Evolutionary conservation across 2,888 invertebrate species (phyloP).

Genomic region (Panopea generosa): DNA sequence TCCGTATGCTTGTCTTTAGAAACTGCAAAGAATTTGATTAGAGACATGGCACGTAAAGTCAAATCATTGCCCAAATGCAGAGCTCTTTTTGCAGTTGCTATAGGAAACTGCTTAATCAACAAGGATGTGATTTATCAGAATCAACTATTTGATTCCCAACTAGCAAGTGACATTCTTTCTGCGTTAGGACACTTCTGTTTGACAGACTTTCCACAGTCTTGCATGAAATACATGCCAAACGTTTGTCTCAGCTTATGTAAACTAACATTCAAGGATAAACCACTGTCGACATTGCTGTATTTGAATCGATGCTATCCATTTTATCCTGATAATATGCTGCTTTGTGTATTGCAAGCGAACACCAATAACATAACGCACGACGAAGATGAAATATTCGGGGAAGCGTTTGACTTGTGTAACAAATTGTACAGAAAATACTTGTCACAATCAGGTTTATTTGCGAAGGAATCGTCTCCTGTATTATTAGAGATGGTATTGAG

Average conservation of each 20-base stretch:
- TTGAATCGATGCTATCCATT: conserved; percentile 12
- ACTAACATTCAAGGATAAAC: background rate
- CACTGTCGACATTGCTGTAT: background rate
- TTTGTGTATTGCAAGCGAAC: too few species aligned
- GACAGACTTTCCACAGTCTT: conserved; percentile 5
- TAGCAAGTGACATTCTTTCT: background rate
- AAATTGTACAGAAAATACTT: too few species aligned
- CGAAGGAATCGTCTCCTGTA: too few species aligned
- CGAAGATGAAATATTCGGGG: too few species aligned
- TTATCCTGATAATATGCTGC: background rate
- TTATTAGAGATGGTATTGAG: too few species aligned
- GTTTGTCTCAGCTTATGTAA: background rate
- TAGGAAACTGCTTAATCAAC: conserved; percentile 6
- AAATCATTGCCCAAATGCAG: too few species aligned
- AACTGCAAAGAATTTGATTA: too few species aligned
- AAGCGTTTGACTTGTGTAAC: too few species aligned
- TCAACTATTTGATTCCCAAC: background rate
- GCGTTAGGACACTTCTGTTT: background rate
- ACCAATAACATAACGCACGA: background rate
- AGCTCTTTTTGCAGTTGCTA: conserved; percentile 1
- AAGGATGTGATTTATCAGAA: background rate
- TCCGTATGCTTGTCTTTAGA: too few species aligned
- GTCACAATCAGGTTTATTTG: too few species aligned
- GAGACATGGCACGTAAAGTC: too few species aligned
- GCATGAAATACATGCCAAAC: background rate